These are phyloP conservation scores for Anser cygnoides DNA, from an alignment of 2,113 vertebrate genomes.

Conservation along the genomic window DNA sequence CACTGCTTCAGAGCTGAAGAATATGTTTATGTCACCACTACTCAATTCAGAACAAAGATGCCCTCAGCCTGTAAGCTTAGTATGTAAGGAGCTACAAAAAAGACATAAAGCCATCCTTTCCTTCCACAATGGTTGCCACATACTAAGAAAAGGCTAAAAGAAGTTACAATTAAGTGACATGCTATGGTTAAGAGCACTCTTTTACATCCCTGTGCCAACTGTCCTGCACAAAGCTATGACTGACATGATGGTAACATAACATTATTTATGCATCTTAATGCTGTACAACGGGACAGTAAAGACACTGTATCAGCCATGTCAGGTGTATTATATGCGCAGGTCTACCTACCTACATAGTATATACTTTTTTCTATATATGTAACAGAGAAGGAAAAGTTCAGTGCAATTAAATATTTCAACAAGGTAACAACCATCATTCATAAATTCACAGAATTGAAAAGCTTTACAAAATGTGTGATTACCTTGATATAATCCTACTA, in stretches of 20 bases:
- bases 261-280: not conserved
- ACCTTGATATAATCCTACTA: constrained; percentile 84
- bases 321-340: not conserved
- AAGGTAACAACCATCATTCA: not conserved
- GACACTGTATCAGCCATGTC: not conserved
- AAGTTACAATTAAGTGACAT: not conserved
- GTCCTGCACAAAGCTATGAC: not conserved
- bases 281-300: not conserved
- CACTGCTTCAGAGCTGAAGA: not conserved
- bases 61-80: not conserved
- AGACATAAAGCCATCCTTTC: not conserved
- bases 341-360: not conserved
- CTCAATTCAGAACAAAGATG: not conserved
- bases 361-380: not conserved
- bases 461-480: constrained; percentile 23
- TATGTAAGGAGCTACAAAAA: not conserved
- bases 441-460: not conserved
- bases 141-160: not conserved
- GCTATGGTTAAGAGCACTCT: not conserved
- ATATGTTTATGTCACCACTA: not conserved
- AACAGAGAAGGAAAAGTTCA: not conserved
- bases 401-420: not conserved
- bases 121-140: not conserved
- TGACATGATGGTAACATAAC: not conserved
- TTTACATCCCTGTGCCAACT: not conserved